Evolutionary conservation across 2,113 vertebrate genomes (phyloP).

Genomic region (Saimiri boliviensis): DNA sequence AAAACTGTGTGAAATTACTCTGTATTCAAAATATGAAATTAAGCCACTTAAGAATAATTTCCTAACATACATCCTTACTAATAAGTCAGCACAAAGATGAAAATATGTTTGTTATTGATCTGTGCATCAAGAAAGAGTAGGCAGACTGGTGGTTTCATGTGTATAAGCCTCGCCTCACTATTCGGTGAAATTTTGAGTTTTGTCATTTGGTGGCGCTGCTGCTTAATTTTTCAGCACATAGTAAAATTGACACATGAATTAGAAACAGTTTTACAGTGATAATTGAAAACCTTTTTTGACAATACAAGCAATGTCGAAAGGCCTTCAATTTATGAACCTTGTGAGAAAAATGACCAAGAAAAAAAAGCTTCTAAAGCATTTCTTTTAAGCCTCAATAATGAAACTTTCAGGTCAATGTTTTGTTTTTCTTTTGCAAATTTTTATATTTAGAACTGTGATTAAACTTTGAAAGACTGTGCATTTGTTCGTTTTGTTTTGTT

Average conservation of each 20-base stretch:
- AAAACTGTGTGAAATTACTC: neutral
- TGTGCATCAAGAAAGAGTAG: neutral
- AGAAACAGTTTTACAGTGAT: neutral
- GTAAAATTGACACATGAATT: neutral
- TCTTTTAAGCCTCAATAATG: constrained; percentile 2
- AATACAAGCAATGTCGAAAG: neutral
- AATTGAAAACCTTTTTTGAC: constrained; percentile 4
- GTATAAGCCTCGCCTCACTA: neutral
- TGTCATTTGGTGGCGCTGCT: constrained; percentile 48
- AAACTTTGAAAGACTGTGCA: constrained; percentile 17
- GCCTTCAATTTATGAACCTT: neutral
- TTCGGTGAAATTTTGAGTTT: constrained; percentile 43
- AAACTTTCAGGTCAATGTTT: constrained; percentile 8
- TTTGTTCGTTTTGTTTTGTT: neutral
- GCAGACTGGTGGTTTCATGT: neutral
- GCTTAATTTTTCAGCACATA: constrained; percentile 49
- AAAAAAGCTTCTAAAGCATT: neutral
- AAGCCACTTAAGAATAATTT: constrained; percentile 14
- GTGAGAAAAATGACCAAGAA: neutral
- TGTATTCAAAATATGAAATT: neutral
- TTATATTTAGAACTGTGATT: neutral
- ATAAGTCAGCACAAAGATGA: neutral
- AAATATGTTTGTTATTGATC: neutral
- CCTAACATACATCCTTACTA: neutral
- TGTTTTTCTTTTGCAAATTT: neutral